These are phyloP conservation scores for Diabrotica balteata DNA, from an alignment of 2,888 invertebrate species.

Conservation along the genomic window DNA sequence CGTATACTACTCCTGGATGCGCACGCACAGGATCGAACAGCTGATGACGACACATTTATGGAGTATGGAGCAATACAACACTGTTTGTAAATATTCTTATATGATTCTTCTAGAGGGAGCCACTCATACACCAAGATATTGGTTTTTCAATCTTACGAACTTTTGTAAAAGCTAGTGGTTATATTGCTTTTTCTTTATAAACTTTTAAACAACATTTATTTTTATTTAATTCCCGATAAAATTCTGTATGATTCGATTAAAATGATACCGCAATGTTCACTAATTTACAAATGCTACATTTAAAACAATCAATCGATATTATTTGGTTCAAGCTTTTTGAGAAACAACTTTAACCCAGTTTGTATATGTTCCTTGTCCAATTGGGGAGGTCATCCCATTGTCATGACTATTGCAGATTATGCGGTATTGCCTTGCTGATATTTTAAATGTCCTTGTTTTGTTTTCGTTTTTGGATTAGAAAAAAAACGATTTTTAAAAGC, in stretches of 20 bases:
- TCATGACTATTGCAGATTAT: no score
- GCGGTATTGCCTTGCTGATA: no score
- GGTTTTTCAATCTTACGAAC: conserved; percentile 12
- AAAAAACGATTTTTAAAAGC: no score
- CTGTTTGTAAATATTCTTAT: conserved; percentile 36
- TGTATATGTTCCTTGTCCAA: neutral
- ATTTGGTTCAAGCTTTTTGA: conserved; percentile 13
- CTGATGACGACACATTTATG: conserved; percentile 51
- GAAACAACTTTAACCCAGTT: conserved; percentile 16
- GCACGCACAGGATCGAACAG: conserved; percentile 53
- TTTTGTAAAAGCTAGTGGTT: no score
- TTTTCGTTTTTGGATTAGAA: no score
- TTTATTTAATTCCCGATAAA: no score
- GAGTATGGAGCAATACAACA: conserved; percentile 35
- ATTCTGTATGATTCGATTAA: no score
- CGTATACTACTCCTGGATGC: conserved; percentile 31
- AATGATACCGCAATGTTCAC: no score
- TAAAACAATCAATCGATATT: conserved; percentile 8
- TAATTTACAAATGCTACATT: neutral
- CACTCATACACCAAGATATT: conserved; percentile 19
- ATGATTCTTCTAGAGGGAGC: conserved; percentile 36
- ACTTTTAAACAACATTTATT: no score
- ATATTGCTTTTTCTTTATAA: no score
- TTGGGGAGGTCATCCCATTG: neutral
- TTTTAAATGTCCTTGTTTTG: no score